Evolutionary conservation across 2,113 vertebrate genomes (phyloP), one percentile per base, ranked within the genome.

Genomic region (Istiophorus platypterus): DNA sequence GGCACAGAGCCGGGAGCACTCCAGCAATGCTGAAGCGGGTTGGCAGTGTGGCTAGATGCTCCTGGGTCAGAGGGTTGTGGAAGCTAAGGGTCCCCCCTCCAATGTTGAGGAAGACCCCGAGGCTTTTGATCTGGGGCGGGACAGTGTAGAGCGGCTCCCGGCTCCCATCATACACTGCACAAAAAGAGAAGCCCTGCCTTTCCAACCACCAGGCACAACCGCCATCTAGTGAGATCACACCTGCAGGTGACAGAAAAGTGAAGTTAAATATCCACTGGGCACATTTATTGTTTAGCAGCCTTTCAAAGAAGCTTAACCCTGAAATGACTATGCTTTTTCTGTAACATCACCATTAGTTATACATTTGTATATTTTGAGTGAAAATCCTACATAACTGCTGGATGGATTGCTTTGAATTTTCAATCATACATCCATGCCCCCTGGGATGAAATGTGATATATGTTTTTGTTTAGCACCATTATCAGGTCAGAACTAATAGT

Each of bases 21-120:
- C 87, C 90, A 0, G 58, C 73, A 1, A 63, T 34, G 67, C 68
- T n/a, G 31, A 95, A 95, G 68, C 51, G 54, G 1, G 94, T 92
- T 0, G 95, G 93, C 29, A 95, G 76, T 0, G 93, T 92, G 41
- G 82, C 81, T 0, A 94, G 82, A 67, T 94, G 93, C 81, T 95
- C 95, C 56, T 91, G 92, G 62, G 93, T 93, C 72, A 95, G 51
- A 14, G 92, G 45, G 78, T 95, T 95, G 88, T 94, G 85, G 87
- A 95, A 95, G 62, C 93, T 94, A 47, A 95, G 73, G 0, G 61
- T 72, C 0, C 91, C 89, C 0, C 93, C 94, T 10, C 90, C 93
- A 5, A 93, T 59, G 85, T 94, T 95, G 34, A 95, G 82, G 85
- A 94, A 95, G 22, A 95, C 82, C 6, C 93, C 93, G 0, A 95